Base-by-base conservation (phyloP, 1,140 invertebrate species). In the Drosophila watanabei region DNA sequence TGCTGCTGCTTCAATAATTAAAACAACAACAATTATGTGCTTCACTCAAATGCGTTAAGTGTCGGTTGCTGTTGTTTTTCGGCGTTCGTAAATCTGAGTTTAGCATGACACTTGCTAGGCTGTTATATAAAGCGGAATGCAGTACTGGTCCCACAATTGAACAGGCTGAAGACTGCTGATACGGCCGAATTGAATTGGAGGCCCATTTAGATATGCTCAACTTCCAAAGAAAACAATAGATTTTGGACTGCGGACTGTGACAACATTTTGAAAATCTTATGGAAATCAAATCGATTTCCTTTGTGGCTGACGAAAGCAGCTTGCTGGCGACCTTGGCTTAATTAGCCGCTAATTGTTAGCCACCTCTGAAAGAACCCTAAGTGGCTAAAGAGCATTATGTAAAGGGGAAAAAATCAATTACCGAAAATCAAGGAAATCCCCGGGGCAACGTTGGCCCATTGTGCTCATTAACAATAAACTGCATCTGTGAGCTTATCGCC, bases 31-130 rank as follows among this genome's bases (percentile, higher is more conserved):
- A 70, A 66, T 82, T 63, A 63, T 80, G 68, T 69, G 79, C 72
- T 66, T 59, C 73, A 58, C 58, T 72, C 80, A 71, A 82, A 82
- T 82, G 83, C 83, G 83, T 88, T 59, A 79, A 80, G 60, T 77
- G 78, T 73, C 83, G 43, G 62, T 41, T 64, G 69, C 16, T 46
- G 28, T 43, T 69, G 43, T 52, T 68, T 51, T 63, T 71, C 32
- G 57, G 11, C 16, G 39, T 33, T 45, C 54, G 59, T 73, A 79
- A 68, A 64, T 81, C 75, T 58, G 32, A 68, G 64, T 73, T 75
- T 89, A 18, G 77, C 80, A 70, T 88, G 84, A 88, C 84, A 88
- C 77, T 84, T 89, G 84, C 28, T 49, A 35, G 52, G 32, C 4
- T 28, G 75, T 88, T 88, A 89, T 71, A 79, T 88, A 89, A 89